Conservation (phyloP, 53 echinoderm and acorn worm species). For the Holothuria leucospilota region DNA sequence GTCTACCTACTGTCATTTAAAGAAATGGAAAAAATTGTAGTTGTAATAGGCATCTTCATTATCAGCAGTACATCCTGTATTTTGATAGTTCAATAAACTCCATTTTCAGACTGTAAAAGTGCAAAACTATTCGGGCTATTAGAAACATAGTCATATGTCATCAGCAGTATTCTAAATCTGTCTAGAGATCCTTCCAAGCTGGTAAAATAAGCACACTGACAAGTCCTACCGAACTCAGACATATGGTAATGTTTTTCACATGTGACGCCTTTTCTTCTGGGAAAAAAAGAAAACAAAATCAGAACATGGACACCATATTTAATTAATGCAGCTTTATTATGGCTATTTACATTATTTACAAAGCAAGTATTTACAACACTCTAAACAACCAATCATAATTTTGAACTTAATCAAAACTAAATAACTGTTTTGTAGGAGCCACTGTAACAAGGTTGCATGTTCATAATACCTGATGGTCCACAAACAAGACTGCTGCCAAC, state of each 20-base stretch:
- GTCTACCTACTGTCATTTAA: too few relatives aligned
- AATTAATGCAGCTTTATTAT: conserved; percentile 37
- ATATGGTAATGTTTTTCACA: too few relatives aligned
- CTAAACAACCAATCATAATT: background rate
- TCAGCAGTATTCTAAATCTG: too few relatives aligned
- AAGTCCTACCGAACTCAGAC: too few relatives aligned
- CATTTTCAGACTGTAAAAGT: background rate
- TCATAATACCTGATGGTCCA: background rate
- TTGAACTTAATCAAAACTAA: background rate
- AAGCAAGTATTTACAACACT: background rate
- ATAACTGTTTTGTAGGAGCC: background rate
- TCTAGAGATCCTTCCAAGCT: too few relatives aligned
- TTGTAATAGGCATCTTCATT: background rate
- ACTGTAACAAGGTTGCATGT: background rate
- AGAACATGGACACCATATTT: background rate
- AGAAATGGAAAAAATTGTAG: background rate
- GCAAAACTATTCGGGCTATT: background rate
- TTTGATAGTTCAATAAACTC: background rate
- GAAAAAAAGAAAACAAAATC: background rate
- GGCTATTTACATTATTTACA: conserved; percentile 36
- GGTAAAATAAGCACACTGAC: too few relatives aligned
- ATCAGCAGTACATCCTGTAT: background rate
- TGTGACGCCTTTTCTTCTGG: background rate
- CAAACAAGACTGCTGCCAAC: background rate
- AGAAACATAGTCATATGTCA: too few relatives aligned